phyloP scores from a whole-genome alignment of 92 coral and sea anemone genomes.

The Parazoanthus darwini region DNA sequence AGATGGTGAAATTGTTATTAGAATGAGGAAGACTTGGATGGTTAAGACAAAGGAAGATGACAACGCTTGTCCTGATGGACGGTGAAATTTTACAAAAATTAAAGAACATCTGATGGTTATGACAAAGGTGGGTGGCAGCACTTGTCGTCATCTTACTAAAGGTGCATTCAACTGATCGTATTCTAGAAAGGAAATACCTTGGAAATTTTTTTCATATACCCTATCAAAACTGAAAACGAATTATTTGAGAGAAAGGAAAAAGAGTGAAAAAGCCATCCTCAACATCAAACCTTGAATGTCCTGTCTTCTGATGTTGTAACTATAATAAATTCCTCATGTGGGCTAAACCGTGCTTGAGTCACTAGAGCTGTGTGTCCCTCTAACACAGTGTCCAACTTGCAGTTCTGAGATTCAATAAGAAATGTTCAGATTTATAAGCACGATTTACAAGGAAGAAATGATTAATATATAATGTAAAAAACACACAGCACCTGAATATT shows the following conservation, averaged over 20 bases:
- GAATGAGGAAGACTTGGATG: no score
- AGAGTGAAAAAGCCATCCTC: no score
- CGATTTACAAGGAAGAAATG: not conserved
- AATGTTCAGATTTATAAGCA: not conserved
- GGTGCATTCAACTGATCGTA: no score
- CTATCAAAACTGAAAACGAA: no score
- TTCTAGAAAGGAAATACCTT: no score
- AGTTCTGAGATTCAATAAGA: constrained; percentile 48
- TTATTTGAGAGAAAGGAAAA: no score
- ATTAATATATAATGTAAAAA: no score
- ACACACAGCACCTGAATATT: constrained; percentile 70
- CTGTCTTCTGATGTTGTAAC: constrained; percentile 90
- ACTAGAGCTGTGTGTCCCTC: constrained; percentile 84
- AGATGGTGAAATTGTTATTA: no score
- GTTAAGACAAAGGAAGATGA: no score
- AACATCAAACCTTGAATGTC: constrained; percentile 76
- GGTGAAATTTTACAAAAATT: not conserved
- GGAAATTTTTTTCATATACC: no score
- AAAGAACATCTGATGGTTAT: not conserved
- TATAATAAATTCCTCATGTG: constrained; percentile 65
- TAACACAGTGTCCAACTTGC: constrained; percentile 82
- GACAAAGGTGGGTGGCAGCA: not conserved
- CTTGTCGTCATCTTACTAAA: no score
- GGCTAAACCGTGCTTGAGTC: constrained; percentile 82
- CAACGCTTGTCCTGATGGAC: not conserved